Conservation (phyloP, 2,888 invertebrate species). For the Resseliella maxima region DNA sequence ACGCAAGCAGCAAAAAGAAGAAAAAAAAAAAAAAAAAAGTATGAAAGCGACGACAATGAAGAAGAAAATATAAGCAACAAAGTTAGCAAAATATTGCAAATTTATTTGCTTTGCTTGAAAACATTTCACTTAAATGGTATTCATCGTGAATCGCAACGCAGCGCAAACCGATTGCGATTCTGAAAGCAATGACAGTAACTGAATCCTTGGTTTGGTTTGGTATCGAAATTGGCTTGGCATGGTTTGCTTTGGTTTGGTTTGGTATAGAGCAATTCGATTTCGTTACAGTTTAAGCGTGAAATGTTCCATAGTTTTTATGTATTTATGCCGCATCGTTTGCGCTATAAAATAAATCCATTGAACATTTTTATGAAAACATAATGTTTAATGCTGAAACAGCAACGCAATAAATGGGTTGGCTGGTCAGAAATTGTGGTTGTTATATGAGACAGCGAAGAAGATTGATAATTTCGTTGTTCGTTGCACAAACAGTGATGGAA, state of each 20-base stretch:
- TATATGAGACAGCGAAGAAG: neutral
- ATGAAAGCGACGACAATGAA: neutral
- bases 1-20: neutral
- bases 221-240: neutral
- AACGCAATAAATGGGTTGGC: neutral
- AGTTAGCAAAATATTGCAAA: neutral
- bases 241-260: neutral
- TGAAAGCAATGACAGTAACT: neutral
- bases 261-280: too few species aligned
- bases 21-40: neutral
- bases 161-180: neutral
- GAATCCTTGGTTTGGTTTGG: neutral
- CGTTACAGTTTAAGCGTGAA: neutral
- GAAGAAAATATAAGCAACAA: constrained; percentile 15
- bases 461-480: constrained; percentile 27
- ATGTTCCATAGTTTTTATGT: constrained; percentile 32
- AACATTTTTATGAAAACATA: constrained; percentile 27
- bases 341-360: constrained; percentile 32
- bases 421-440: neutral
- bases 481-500: neutral
- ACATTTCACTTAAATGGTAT: constrained; percentile 11
- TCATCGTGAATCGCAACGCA: neutral
- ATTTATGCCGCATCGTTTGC: constrained; percentile 8
- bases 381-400: neutral
- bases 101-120: constrained; percentile 22